Base-by-base conservation (phyloP, 2,888 invertebrate species). In the Trissolcus japonicus region DNA sequence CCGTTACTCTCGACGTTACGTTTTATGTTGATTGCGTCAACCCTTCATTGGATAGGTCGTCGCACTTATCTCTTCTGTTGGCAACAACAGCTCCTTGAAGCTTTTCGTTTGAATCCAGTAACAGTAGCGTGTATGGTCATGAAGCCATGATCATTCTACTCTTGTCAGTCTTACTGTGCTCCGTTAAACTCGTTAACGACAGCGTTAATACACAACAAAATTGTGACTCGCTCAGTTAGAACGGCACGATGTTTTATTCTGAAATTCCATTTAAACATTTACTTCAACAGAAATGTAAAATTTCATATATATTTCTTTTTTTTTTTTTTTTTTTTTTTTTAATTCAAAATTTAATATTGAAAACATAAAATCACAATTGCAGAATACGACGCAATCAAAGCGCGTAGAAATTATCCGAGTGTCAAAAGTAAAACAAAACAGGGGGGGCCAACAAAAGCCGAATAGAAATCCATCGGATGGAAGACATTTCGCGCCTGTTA, bases 1-100 rank as follows among this genome's bases (percentile, higher is more conserved):
- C 86, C 82, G 88, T 87, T 85, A 88, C 86, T 86, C 87, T 85
- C 84, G 87, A 77, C 86, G 86, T 88, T 86, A 88, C 87, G 87
- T 87, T 89, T 88, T 87, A 87, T 87, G 88, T 87, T 88, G 88
- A 88, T 89, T 88, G 87, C 87, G 86, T 87, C 86, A 88, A 87
- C 87, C 87, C 87, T 84, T 86, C 87, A 84, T 87, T 87, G 88
- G 87, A 87, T 87, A 87, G 87, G 86, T 87, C 88, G 86, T 88
- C 88, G 86, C 87, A 88, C 88, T 88, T 88, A 88, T 88, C 88
- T 88, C 84, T 82, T 81, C 62, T 66, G 66, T 79, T 51, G 67
- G 67, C 73, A 62, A 75, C 68, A 66, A 53, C 57, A 55, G 43
- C 61, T 53, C 21, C 43, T 51, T 67, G 68, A 65, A 62, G 76